These are phyloP conservation scores for Heteromyza rotundicornis DNA, from an alignment of 2,888 invertebrate species.

Conservation along the genomic window DNA sequence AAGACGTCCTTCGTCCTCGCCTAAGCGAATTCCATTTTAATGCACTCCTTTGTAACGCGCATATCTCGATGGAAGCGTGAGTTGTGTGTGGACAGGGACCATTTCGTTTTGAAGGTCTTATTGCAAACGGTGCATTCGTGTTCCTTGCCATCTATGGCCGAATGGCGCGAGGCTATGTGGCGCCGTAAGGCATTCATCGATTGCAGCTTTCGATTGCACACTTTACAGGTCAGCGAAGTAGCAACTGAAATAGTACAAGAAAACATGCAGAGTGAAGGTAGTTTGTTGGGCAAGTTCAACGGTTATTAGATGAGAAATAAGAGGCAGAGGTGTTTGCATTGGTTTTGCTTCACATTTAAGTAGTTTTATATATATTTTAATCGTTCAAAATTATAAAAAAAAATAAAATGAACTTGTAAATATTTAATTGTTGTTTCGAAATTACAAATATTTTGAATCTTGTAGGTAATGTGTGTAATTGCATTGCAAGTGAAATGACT, in stretches of 20 bases:
- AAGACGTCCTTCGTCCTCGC: no score
- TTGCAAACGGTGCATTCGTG: constrained; percentile 56
- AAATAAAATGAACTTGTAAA: no score
- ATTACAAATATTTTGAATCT: no score
- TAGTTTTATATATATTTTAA: no score
- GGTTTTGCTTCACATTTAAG: no score
- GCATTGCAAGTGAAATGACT: no score
- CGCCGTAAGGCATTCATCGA: constrained; percentile 57
- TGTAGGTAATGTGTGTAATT: no score
- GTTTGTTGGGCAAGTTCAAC: no score
- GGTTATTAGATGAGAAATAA: no score
- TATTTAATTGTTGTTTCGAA: no score
- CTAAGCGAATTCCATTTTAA: constrained; percentile 49
- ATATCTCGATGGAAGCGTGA: constrained; percentile 59
- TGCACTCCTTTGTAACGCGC: constrained; percentile 52
- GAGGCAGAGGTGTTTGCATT: no score
- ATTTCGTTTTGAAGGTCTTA: constrained; percentile 61
- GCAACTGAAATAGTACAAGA: constrained; percentile 25
- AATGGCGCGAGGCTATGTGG: constrained; percentile 59
- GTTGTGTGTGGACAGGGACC: constrained; percentile 62
- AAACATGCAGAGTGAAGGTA: neutral
- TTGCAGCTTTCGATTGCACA: constrained; percentile 56
- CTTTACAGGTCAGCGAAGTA: constrained; percentile 47
- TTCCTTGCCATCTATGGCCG: constrained; percentile 52
- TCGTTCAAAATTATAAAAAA: no score